Base-by-base conservation (phyloP, 2,888 invertebrate genomes). In the Leptinotarsa rubiginosa region DNA sequence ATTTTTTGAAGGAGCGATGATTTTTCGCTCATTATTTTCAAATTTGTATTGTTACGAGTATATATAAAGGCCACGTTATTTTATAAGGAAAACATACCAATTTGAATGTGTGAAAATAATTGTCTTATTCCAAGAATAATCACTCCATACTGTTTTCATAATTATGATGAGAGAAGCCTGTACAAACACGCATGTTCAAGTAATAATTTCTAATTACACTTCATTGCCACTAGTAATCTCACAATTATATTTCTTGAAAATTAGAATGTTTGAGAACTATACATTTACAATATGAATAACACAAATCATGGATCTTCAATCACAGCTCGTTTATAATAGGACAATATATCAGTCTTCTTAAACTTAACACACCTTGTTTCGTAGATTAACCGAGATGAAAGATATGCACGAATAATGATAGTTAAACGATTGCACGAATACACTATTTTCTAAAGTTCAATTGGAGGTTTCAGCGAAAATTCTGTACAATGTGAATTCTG, bases 351-450 rank as follows among this genome's bases (percentile, higher is more conserved):
- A 31, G 62, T 18, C 31, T 18, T 62, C 16, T 62, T 31, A 31
- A 62, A 56, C 56, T 25, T 41, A 41, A 62, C 62, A 62, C 62
- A 41, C 62, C 62, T 62, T 62, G 31, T 62, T 62, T 18, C 62
- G 31, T 25, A 62, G 62, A 31, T 15, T 59, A 22, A 25, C 22
- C 16, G 18, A 25, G 41, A 31, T 41, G 18, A 12, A 62, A 25
- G 62, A 62, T 62, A 62, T 31, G 62, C 62, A 62, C 13, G 62
- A 62, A 18, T 62, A 31, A 62, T 62, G 31, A 62, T 31, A 25
- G 22, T 22, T 62, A 7, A 62, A 62, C 31, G 31, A 56, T n/a
- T 25, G n/a, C 25, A n/a, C 41, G n/a, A 41, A 31, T 62, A 62
- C 41, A 25, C 25, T n/a, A 41, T n/a, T 62, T 41, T 31, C 41